phyloP scores from a whole-genome alignment of 1,140 invertebrate species.

The Meteorus sp. region DNA sequence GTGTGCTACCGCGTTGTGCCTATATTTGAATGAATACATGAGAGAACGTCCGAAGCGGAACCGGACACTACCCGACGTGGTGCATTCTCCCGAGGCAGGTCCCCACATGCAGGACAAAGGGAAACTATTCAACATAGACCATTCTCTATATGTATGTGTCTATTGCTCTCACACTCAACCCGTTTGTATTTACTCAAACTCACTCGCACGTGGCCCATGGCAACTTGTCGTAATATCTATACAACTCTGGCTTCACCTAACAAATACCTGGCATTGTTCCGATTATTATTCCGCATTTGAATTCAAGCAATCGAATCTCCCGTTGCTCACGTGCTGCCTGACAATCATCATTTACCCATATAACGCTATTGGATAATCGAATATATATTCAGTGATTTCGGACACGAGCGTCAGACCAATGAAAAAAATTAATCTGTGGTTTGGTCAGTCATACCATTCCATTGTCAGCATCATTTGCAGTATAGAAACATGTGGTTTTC shows the following conservation, averaged over 20 bases:
- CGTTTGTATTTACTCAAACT: neutral
- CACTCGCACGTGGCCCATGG: neutral
- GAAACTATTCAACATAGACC: neutral
- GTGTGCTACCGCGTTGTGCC: neutral
- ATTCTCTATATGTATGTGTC: neutral
- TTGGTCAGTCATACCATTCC: too few relatives aligned
- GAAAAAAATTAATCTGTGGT: too few relatives aligned
- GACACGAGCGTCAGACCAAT: too few relatives aligned
- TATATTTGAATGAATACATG: slow-evolving; percentile 27
- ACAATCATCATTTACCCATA: slow-evolving; percentile 21
- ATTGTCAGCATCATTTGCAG: too few relatives aligned
- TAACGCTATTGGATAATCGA: too few relatives aligned
- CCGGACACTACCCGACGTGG: slow-evolving; percentile 23
- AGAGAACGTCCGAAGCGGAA: slow-evolving; percentile 22
- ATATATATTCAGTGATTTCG: too few relatives aligned
- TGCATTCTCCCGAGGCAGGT: slow-evolving; percentile 16
- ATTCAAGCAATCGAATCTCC: slow-evolving; percentile 17
- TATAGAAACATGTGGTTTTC: too few relatives aligned
- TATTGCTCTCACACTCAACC: neutral
- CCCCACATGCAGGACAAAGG: slow-evolving; percentile 15
- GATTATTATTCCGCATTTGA: slow-evolving; percentile 26
- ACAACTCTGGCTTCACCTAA: neutral
- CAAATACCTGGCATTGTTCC: slow-evolving; percentile 9
- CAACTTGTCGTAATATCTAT: slow-evolving; percentile 1
- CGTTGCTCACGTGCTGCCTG: neutral